These are phyloP conservation scores for Fringilla coelebs DNA, from an alignment of 2,797 vertebrate species.

Conservation along the genomic window DNA sequence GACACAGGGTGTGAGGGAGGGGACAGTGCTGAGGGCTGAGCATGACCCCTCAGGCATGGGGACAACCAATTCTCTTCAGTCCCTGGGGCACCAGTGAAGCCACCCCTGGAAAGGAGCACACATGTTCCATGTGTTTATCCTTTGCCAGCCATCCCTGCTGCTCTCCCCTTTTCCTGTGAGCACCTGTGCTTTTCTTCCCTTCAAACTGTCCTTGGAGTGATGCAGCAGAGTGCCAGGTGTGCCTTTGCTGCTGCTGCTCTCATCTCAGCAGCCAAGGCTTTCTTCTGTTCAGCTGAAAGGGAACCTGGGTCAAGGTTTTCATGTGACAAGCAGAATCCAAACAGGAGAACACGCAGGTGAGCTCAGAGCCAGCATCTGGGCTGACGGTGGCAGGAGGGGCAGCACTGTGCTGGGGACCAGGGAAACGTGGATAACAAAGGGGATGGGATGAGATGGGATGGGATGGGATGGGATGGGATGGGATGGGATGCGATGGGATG, in stretches of 20 bases:
- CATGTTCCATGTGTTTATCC: fast-evolving
- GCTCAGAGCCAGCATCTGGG: background rate
- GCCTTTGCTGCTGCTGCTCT: background rate
- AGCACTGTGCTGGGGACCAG: fast-evolving
- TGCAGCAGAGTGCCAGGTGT: fast-evolving
- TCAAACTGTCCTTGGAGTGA: background rate
- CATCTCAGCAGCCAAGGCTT: background rate
- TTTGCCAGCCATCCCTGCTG: background rate
- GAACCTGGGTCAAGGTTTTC: background rate
- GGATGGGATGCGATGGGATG: background rate
- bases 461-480: background rate
- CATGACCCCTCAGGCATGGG: too few species aligned
- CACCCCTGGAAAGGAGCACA: background rate
- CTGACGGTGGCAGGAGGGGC: background rate
- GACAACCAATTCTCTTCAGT: background rate
- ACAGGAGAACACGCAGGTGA: fast-evolving
- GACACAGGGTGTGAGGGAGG: background rate
- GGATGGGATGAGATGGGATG: too few species aligned
- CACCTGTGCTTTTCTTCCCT: background rate
- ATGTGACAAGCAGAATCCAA: background rate
- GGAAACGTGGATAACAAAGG: fast-evolving
- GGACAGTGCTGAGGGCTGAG: background rate
- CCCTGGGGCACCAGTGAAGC: background rate
- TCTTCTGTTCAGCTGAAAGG: background rate
- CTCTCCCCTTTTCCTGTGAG: background rate